Percentiles rank a stretch among this genome's conserved stretches.
These are phyloP conservation scores for Agrochola macilenta DNA, from an alignment of 2,888 invertebrate species.

Conservation along the genomic window DNA sequence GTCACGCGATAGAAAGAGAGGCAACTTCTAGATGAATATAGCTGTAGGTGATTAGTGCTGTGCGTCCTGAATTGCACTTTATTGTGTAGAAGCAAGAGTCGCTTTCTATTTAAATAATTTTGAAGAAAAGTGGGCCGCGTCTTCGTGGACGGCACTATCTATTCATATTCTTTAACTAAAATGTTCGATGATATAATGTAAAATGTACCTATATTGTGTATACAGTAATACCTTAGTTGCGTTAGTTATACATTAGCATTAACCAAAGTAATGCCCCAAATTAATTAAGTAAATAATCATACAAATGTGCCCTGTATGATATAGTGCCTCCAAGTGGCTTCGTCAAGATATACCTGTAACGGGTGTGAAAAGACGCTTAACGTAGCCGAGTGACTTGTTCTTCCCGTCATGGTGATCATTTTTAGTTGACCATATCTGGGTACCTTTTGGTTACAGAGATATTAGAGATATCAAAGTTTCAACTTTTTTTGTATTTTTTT, in stretches of 20 bases:
- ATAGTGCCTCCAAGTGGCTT: neutral
- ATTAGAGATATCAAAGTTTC: neutral
- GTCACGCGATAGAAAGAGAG: too few species aligned
- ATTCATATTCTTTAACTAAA: conserved; percentile 19
- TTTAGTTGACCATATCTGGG: neutral
- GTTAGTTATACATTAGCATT: conserved; percentile 19
- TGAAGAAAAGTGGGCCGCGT: too few species aligned
- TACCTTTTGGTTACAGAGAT: neutral
- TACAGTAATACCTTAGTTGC: conserved; percentile 50
- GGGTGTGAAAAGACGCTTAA: neutral
- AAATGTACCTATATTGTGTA: conserved; percentile 15
- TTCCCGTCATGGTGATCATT: neutral
- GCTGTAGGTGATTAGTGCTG: too few species aligned
- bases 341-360: neutral
- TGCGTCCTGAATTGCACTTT: too few species aligned
- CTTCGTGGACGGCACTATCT: too few species aligned
- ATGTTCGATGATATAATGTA: neutral
- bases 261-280: conserved; percentile 50
- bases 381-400: neutral
- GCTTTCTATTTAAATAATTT: too few species aligned
- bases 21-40: too few species aligned
- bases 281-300: conserved; percentile 13
- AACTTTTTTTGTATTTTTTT: neutral
- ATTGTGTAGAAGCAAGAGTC: too few species aligned
- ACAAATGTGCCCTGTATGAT: neutral